Evolutionary conservation across 2,888 invertebrate genomes (phyloP).

Genomic region (Lepidonotus clava): DNA sequence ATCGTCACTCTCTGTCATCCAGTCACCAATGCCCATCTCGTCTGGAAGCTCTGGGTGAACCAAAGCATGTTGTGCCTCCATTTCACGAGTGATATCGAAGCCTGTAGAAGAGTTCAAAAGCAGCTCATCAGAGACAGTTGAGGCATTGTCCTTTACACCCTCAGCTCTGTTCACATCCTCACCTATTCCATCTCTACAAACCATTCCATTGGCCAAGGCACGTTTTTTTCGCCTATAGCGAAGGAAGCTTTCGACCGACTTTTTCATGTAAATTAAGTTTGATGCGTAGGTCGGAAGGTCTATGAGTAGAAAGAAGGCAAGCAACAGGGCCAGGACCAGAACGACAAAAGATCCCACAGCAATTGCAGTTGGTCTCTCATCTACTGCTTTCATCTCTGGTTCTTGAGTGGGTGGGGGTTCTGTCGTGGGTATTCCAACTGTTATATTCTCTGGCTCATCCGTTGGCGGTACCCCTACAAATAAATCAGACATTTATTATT

Average conservation of each 20-base stretch:
- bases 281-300: conserved; percentile 40
- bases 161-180: neutral
- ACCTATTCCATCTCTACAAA: neutral
- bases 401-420: neutral
- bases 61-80: conserved; percentile 33
- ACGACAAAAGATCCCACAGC: conserved; percentile 36
- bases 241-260: neutral
- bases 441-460: conserved; percentile 17
- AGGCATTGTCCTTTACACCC: neutral
- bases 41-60: conserved; percentile 28
- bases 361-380: conserved; percentile 41
- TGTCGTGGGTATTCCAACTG: neutral
- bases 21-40: conserved; percentile 29
- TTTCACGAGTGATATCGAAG: conserved; percentile 21
- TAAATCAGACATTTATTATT: too few relatives aligned
- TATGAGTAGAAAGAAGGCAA: conserved; percentile 31
- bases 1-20: conserved; percentile 47
- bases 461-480: conserved; percentile 34
- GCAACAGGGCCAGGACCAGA: neutral
- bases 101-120: neutral
- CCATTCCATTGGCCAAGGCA: neutral
- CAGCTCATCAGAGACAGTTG: conserved; percentile 28
- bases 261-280: conserved; percentile 33
- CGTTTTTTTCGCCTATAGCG: conserved; percentile 1
- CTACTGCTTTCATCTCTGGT: conserved; percentile 1